Conservation (phyloP, 2,113 vertebrate genomes). For the Cyanistes caeruleus region DNA sequence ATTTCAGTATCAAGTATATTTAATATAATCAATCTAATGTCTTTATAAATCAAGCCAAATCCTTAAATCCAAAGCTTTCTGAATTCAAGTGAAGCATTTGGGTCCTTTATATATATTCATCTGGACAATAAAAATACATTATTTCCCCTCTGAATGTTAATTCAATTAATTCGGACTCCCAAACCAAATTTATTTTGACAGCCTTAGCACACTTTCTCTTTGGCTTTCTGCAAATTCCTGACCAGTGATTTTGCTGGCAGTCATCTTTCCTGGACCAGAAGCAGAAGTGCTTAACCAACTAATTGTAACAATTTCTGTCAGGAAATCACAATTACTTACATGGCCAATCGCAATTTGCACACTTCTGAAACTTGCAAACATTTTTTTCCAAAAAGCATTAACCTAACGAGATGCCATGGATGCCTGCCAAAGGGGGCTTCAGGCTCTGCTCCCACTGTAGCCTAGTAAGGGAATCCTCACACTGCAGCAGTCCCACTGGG, state of each 20-base stretch:
- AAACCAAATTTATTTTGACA: neutral
- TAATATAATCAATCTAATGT: fast-evolving
- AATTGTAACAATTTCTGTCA: slow-evolving; percentile 17
- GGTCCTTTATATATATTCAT: neutral
- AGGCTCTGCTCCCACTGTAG: neutral
- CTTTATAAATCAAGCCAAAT: neutral
- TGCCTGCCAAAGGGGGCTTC: slow-evolving; percentile 7
- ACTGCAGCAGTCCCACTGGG: slow-evolving; percentile 66
- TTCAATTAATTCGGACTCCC: neutral
- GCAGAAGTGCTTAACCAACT: neutral
- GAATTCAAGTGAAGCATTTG: neutral
- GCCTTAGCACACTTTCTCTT: neutral
- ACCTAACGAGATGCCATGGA: neutral
- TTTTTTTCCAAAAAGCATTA: neutral
- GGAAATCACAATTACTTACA: neutral
- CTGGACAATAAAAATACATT: neutral
- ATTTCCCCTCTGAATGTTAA: neutral
- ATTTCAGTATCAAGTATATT: neutral
- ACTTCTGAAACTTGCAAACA: neutral
- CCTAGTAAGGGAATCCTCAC: slow-evolving; percentile 68
- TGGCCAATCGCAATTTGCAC: fast-evolving
- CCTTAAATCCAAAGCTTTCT: neutral
- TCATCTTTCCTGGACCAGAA: neutral
- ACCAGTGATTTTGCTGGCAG: neutral
- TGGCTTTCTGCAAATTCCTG: neutral